phyloP scores from a whole-genome alignment of 2,888 invertebrate genomes.

The Eulithis testata region DNA sequence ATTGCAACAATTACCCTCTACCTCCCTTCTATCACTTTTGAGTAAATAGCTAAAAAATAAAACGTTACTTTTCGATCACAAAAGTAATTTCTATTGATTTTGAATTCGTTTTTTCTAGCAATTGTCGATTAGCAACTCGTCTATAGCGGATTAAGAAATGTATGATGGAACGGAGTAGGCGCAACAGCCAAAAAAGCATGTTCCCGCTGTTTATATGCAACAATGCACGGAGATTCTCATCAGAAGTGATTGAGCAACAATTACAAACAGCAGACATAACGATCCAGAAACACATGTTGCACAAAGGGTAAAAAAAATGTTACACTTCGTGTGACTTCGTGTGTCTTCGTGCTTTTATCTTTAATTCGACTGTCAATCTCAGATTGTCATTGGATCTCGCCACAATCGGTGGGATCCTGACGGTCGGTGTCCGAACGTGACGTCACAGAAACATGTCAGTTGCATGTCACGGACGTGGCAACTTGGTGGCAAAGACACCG shows the following conservation, averaged over 20 bases:
- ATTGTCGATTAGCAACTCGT: too few species aligned
- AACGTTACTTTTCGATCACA: too few species aligned
- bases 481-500: constrained; percentile 51
- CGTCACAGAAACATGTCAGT: constrained; percentile 45
- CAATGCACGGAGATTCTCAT: constrained; percentile 11
- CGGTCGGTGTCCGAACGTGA: constrained; percentile 38
- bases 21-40: too few species aligned
- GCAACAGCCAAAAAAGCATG: background rate
- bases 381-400: constrained; percentile 67
- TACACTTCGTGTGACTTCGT: too few species aligned
- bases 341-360: constrained; percentile 36
- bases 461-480: constrained; percentile 31
- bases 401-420: constrained; percentile 69
- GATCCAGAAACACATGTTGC: constrained; percentile 38
- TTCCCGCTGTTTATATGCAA: background rate
- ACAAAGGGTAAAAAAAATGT: constrained; percentile 33
- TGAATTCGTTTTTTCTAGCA: background rate
- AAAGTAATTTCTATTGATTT: background rate
- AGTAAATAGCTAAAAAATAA: too few species aligned
- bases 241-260: constrained; percentile 32
- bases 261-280: constrained; percentile 30
- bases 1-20: too few species aligned
- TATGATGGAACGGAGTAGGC: background rate
- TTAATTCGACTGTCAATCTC: constrained; percentile 60
- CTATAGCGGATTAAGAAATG: background rate